Evolutionary conservation across 2,888 invertebrate genomes (phyloP).

Genomic region (Toxonevra muliebris): DNA sequence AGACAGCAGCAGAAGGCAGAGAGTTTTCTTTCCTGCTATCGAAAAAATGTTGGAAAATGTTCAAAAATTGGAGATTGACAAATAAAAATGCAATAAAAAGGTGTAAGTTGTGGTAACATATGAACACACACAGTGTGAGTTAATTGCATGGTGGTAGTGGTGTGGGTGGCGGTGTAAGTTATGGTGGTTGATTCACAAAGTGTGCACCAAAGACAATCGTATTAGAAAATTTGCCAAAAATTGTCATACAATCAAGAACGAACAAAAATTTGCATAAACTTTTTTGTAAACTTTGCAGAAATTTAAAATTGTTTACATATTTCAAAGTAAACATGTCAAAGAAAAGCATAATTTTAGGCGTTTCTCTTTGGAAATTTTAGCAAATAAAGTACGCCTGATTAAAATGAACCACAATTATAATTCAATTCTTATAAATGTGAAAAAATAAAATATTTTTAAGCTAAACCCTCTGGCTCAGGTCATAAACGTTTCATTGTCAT

Average conservation of each 20-base stretch:
- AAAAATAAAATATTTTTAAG: too few species aligned
- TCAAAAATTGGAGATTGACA: slow-evolving; percentile 28
- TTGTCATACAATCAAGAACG: slow-evolving; percentile 40
- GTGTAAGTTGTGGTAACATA: slow-evolving; percentile 39
- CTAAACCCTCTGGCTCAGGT: too few species aligned
- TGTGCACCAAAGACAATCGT: too few species aligned
- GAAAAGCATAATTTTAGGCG: too few species aligned
- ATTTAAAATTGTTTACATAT: too few species aligned
- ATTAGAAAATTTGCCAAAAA: slow-evolving; percentile 36
- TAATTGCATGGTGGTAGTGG: not conserved
- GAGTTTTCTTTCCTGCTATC: not conserved
- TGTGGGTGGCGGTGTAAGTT: not conserved
- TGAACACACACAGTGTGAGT: not conserved
- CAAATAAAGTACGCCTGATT: too few species aligned
- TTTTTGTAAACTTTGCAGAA: slow-evolving; percentile 31
- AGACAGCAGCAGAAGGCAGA: slow-evolving; percentile 4
- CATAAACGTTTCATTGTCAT: too few species aligned
- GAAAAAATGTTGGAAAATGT: slow-evolving; percentile 26
- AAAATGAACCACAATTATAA: too few species aligned
- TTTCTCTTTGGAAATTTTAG: too few species aligned
- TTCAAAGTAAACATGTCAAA: too few species aligned
- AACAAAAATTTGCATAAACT: slow-evolving; percentile 42
- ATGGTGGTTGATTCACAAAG: slow-evolving; percentile 1
- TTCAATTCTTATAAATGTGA: too few species aligned
- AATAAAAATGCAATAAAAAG: slow-evolving; percentile 36